phyloP scores from a whole-genome alignment of 2,113 vertebrate genomes.

The Tapirus terrestris region DNA sequence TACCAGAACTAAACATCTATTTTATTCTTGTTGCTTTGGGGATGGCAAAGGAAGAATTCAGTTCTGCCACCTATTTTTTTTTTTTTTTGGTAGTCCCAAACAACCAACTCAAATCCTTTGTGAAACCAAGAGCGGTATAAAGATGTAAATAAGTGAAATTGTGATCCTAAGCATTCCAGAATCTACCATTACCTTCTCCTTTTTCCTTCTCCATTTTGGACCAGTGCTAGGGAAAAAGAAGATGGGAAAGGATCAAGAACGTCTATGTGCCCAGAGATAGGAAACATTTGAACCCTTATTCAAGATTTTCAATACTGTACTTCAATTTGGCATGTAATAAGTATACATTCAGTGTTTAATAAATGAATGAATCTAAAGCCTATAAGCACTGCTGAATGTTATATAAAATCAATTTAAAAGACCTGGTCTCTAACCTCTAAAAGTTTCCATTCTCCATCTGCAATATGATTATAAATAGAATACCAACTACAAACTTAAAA shows the following conservation, averaged over 20 bases:
- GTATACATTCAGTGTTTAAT: background rate
- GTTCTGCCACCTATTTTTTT: background rate
- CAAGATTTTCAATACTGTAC: background rate
- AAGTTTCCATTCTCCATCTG: background rate
- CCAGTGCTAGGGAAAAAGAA: background rate
- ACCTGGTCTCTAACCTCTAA: background rate
- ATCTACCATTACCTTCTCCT: background rate
- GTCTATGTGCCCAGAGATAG: background rate
- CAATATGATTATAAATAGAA: slow-evolving; percentile 16
- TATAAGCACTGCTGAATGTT: background rate
- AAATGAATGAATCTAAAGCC: background rate
- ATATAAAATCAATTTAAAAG: background rate
- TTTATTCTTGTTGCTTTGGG: background rate
- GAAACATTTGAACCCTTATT: background rate
- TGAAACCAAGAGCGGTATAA: background rate
- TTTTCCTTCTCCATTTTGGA: background rate
- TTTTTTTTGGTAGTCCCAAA: background rate
- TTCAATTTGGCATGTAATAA: background rate
- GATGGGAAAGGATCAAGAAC: background rate
- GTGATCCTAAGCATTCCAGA: background rate
- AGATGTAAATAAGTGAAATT: background rate
- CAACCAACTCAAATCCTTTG: background rate
- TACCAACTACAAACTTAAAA: background rate
- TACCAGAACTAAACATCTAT: background rate
- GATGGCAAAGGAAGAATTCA: background rate